A percentile compares a stretch with the other conserved stretches of the same genome.
Evolutionary conservation across 2,888 invertebrate genomes (phyloP).

Genomic region (Xestoiulus laeticollis): DNA sequence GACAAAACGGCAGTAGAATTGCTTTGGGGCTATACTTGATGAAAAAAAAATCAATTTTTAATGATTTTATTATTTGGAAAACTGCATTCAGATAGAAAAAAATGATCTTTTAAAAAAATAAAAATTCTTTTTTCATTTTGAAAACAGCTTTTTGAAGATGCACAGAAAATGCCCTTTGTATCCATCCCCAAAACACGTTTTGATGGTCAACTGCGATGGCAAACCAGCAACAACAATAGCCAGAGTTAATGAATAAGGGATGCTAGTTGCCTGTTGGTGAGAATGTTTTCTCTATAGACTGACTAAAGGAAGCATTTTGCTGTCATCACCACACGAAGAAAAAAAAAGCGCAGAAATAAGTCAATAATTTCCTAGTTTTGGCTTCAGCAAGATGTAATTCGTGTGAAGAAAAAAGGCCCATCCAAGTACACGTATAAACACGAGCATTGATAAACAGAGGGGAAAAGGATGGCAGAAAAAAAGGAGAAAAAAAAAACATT

Average conservation of each 20-base stretch:
- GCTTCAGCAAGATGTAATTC: background rate
- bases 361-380: constrained; percentile 22
- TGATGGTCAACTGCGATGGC: constrained; percentile 4
- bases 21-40: background rate
- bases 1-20: background rate
- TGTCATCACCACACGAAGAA: background rate
- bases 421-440: background rate
- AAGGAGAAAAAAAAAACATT: constrained; percentile 7
- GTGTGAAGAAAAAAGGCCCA: background rate
- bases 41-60: background rate
- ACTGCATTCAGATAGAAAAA: too few relatives aligned
- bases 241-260: constrained; percentile 4
- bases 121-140: too few relatives aligned
- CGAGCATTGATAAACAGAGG: background rate
- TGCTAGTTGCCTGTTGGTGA: constrained; percentile 2
- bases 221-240: background rate
- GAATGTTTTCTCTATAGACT: constrained; percentile 21
- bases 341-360: background rate
- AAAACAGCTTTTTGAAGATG: background rate
- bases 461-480: background rate
- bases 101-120: too few relatives aligned
- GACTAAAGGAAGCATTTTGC: background rate
- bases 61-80: background rate
- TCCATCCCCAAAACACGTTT: background rate
- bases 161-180: background rate